Base-by-base conservation (phyloP, 92 coral and sea anemone species). In the Epizoanthus ramosus region DNA sequence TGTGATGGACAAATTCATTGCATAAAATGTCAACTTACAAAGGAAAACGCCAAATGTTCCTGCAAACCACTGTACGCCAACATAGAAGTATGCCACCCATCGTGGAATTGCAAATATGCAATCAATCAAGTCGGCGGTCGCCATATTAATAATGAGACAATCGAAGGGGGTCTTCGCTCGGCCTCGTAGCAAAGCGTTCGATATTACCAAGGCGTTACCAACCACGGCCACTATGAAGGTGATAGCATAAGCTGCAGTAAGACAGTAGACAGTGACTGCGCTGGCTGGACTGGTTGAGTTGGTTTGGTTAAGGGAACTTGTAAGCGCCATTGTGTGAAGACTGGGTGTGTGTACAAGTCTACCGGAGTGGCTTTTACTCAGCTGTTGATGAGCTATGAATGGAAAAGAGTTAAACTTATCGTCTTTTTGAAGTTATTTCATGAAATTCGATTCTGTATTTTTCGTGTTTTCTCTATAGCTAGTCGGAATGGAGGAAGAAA, bases 61-160 rank as follows among this genome's bases (percentile, higher is more conserved):
- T 8, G 68, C 53, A 17, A 75, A 5, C 80, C 80, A 75, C 25
- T 57, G 68, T 53, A 75, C n/a, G 8, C 68, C 56, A n/a, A 75
- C 18, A 16, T 75, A 8, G 14, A 58, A 9, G 59, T 28, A 75
- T 0, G 80, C 80, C 25, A 75, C 24, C 80, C 80, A 75, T 0
- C 57, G 80, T 21, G 80, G 80, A 28, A 58, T 35, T 58, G 68
- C 80, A 17, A 58, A 75, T 63, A 75, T 23, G 68, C 80, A 57
- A 75, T 75, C 80, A 57, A 75, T 14, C 6, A 75, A 57, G 68
- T 75, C 80, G 17, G 80, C 80, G 53, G 68, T n/a, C 57, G 80
- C 80, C 80, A 75, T 75, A 41, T 75, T 75, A 52, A 75, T 58
- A 15, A 75, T 75, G 1, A 75, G 80, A 18, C 19, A 33, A 17